Evolutionary conservation across 2,797 vertebrate genomes (phyloP).

Genomic region (Danio jaintianensis): DNA sequence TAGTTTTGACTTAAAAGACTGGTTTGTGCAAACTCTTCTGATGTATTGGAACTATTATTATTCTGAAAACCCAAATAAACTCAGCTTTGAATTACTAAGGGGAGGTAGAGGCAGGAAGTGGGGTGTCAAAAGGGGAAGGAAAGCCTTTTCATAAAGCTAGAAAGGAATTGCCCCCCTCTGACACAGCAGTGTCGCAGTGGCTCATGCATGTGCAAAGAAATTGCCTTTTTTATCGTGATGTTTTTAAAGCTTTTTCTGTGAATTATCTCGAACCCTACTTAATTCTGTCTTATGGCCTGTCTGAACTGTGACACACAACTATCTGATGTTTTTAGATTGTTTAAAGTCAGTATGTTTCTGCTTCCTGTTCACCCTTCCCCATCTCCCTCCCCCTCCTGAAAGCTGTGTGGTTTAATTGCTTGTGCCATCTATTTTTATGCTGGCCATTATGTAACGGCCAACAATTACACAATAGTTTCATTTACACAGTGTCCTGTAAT

Average conservation of each 20-base stretch:
- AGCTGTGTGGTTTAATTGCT: conserved; percentile 68
- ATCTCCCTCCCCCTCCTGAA: conserved; percentile 34
- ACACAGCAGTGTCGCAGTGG: conserved; percentile 16
- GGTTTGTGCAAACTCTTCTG: background rate
- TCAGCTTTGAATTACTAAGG: background rate
- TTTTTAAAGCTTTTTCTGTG: background rate
- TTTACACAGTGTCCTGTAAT: conserved; percentile 65
- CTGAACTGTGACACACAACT: conserved; percentile 7
- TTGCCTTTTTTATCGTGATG: background rate
- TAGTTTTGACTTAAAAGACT: background rate
- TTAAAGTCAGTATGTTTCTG: conserved; percentile 4
- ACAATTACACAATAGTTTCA: conserved; percentile 74
- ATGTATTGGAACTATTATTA: conserved; percentile 5
- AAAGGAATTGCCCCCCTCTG: conserved; percentile 51
- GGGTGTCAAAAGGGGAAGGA: conserved; percentile 46
- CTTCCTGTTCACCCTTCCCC: conserved; percentile 24
- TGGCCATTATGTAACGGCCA: conserved; percentile 69
- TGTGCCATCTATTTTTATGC: conserved; percentile 52
- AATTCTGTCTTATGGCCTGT: background rate
- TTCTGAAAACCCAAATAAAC: conserved; percentile 14
- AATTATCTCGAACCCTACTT: background rate
- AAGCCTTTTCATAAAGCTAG: conserved; percentile 42
- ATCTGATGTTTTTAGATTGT: background rate
- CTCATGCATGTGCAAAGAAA: conserved; percentile 34
- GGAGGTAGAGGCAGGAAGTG: conserved; percentile 45